These are phyloP conservation scores for Saimiri boliviensis DNA, from an alignment of 2,113 vertebrate species.

Conservation along the genomic window DNA sequence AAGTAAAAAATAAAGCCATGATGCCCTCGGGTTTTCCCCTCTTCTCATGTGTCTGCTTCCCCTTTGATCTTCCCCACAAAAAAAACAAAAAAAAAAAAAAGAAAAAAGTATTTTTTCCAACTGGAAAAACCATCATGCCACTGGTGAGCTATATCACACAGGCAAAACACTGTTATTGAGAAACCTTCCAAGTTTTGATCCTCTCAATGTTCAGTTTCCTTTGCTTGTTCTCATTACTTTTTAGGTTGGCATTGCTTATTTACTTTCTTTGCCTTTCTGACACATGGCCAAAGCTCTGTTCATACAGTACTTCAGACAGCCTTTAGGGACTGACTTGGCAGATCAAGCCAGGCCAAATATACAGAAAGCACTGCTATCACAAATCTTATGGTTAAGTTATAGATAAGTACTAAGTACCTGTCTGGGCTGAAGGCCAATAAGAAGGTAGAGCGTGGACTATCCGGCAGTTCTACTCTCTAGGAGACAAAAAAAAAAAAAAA, in stretches of 20 bases:
- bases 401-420: conserved; percentile 88
- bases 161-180: background rate
- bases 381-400: conserved; percentile 36
- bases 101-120: conserved; percentile 16
- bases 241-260: background rate
- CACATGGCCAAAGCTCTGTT: background rate
- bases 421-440: conserved; percentile 99
- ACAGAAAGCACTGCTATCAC: background rate
- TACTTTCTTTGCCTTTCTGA: conserved; percentile 23
- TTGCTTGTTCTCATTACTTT: conserved; percentile 19
- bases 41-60: too few relatives aligned
- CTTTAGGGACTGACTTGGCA: conserved; percentile 6
- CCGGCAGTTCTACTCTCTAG: conserved; percentile 99
- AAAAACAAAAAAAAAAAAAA: background rate
- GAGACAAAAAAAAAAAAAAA: conserved; percentile 80
- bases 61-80: too few relatives aligned
- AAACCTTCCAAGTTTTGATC: conserved; percentile 13
- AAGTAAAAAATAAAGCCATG: too few relatives aligned
- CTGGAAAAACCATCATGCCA: background rate
- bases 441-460: conserved; percentile 99
- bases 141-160: background rate
- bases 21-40: too few relatives aligned
- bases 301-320: background rate
- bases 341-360: background rate
- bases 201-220: background rate